Base-by-base conservation (phyloP, 23 tunicate species). In the Clavelina lepadiformis region DNA sequence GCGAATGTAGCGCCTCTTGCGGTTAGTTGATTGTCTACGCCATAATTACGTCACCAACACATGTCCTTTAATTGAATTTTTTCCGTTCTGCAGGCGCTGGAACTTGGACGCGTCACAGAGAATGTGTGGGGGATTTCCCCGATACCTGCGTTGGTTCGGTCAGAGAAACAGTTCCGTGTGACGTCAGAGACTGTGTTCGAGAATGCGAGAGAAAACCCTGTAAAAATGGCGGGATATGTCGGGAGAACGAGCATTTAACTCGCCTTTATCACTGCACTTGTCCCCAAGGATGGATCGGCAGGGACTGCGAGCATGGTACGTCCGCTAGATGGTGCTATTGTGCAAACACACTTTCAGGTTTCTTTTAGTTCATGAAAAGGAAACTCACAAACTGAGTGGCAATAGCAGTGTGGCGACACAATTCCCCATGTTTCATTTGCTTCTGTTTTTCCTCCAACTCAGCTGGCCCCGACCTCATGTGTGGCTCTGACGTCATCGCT, bases 211-310 rank as follows among this genome's bases (percentile, higher is more conserved):
- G 72, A 25, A 68, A 41, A 21, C 91, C 91, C 7, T 83, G 91
- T 60, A 67, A 68, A 5, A 83, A 83, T 36, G 71, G 71, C 15
- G 91, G 91, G 28, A 33, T 27, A 28, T 83, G 91, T 68, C 52
- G 91, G 21, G 51, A 53, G 0, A 75, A 68, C 64, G 23, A 20
- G 13, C 62, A 67, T 31, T 47, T 83, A 21, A 32, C 82, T 4
- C 38, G 91, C 26, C 55, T 68, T 37, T 83, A 83, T 63, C 76
- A 75, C 63, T 83, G 91, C 56, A 37, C 50, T 11, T 83, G 91
- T 50, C 23, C 70, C 18, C 62, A 56, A 22, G 91, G 82, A 45
- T 83, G 91, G 91, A 83, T 83, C 34, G 91, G 91, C 61, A 83
- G 61, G 38, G 82, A 75, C 52, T 83, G 91, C 63, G 82, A 83